Base-by-base conservation (phyloP, 2,888 invertebrate species). In the Graphium colonna region DNA sequence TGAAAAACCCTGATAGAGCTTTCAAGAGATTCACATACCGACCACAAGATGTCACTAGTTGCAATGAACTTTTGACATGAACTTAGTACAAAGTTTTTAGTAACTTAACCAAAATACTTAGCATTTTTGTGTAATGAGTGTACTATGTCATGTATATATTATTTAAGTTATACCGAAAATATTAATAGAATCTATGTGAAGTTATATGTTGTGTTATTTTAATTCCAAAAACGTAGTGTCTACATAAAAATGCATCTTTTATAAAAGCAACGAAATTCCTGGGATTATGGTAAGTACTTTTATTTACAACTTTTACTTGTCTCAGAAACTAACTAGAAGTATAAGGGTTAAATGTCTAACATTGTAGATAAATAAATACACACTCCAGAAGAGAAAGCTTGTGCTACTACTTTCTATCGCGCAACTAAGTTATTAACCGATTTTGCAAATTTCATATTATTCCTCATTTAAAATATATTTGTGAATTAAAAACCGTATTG, bases 31-130 rank as follows among this genome's bases (percentile, higher is more conserved):
- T 64, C 67, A 68, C 84, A 77, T 86, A 65, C 80, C 80, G 59
- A 33, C 61, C 60, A 65, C 76, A 79, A 88, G 88, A 82, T 86
- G 86, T 76, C 83, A 70, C 57, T 59, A 69, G 69, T 56, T 59
- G 69, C 69, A 74, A 75, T 86, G 88, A 88, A 89, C 88, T 89
- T 88, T 88, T 89, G 88, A 89, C 88, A 83, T 87, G 83, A 87
- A 88, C 87, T 88, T 87, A 77, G 80, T 77, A 75, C 76, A 71
- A 83, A 85, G 80, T 85, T 81, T 69, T 75, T 63, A 81, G 77
- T 49, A 84, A 79, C 79, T 79, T 88, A 83, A 79, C 85, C 86
- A 87, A 86, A 88, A 85, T 86, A 86, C 74, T 77, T 82, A 71
- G 82, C 79, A 77, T 81, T 84, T 81, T 77, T 79, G 71, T 77